A percentile compares a stretch with the other conserved stretches of the same genome.
phyloP scores from a whole-genome alignment of 2,797 vertebrate genomes.

The Acropternis orthonyx region DNA sequence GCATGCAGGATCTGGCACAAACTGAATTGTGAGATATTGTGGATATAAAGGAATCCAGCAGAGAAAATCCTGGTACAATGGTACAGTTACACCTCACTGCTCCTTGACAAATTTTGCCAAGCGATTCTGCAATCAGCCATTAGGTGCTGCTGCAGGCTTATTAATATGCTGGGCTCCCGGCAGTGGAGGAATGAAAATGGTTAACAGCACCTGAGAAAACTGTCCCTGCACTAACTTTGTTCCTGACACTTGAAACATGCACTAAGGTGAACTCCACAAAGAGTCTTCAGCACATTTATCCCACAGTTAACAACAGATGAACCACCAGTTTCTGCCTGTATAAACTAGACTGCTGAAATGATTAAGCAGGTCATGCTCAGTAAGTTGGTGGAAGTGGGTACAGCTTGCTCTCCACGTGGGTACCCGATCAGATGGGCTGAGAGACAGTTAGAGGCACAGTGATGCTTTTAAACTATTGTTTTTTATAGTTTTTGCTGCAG shows the following conservation, averaged over 20 bases:
- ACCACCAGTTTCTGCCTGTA: not conserved
- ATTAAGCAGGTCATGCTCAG: not conserved
- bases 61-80: not conserved
- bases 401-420: not conserved
- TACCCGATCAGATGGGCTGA: not conserved
- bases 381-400: not conserved
- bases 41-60: not conserved
- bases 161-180: not conserved
- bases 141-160: constrained; percentile 66
- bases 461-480: not conserved
- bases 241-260: not conserved
- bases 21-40: not conserved
- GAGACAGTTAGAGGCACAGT: not conserved
- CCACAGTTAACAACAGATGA: not conserved
- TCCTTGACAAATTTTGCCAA: not conserved
- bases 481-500: not conserved
- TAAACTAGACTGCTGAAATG: not conserved
- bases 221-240: not conserved
- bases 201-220: not conserved
- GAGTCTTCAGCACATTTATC: not conserved
- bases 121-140: constrained; percentile 46
- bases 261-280: not conserved
- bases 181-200: not conserved
- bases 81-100: not conserved
- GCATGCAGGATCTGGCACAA: not conserved